phyloP scores from a whole-genome alignment of 2,113 vertebrate species.

The Numida meleagris region DNA sequence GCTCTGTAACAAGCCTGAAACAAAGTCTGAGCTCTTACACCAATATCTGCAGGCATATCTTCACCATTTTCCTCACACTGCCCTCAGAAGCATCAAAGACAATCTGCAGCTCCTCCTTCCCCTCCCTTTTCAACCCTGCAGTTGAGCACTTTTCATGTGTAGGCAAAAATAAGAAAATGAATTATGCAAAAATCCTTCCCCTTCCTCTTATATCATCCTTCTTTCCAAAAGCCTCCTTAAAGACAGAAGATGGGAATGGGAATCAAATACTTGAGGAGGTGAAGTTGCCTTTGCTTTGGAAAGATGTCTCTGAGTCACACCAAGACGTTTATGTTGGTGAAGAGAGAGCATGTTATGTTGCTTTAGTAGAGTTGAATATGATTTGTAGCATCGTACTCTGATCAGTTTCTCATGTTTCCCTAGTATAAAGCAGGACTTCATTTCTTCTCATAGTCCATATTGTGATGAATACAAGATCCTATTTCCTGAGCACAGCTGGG shows the following conservation, averaged over 20 bases:
- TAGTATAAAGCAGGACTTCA: background rate
- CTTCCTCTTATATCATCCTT: background rate
- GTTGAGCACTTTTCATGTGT: background rate
- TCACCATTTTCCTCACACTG: background rate
- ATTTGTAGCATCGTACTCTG: conserved; percentile 49
- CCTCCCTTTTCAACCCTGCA: background rate
- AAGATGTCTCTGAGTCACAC: conserved; percentile 47
- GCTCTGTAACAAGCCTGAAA: background rate
- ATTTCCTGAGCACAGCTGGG: background rate
- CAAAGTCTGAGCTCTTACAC: background rate
- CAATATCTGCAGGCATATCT: background rate
- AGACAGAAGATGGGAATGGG: background rate
- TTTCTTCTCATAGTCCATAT: background rate
- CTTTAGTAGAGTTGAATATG: conserved; percentile 42
- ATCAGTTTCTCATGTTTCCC: background rate
- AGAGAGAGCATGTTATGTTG: conserved; percentile 40
- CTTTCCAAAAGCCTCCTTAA: background rate
- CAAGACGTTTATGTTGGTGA: conserved; percentile 51
- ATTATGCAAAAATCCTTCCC: background rate
- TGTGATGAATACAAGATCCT: background rate
- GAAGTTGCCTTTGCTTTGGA: background rate
- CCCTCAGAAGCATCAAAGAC: background rate
- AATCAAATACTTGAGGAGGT: background rate
- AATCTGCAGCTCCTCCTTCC: background rate
- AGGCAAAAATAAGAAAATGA: background rate